A percentile compares a stretch with the other conserved stretches of the same genome.
These are phyloP conservation scores for Acanthornis magna DNA, from an alignment of 2,797 vertebrate genomes.

Conservation along the genomic window DNA sequence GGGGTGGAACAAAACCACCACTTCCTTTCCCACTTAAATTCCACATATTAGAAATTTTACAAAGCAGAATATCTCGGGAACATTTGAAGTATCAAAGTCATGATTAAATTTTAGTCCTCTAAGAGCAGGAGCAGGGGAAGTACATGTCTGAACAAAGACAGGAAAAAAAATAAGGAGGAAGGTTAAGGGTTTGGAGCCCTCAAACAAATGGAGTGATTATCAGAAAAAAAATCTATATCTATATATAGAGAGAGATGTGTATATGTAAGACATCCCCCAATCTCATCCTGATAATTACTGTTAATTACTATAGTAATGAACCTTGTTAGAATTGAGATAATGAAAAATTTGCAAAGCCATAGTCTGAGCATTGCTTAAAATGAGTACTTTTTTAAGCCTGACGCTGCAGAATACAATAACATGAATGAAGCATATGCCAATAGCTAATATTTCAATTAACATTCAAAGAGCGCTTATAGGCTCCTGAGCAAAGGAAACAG, in stretches of 20 bases:
- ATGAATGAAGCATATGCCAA: background rate
- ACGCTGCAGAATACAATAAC: background rate
- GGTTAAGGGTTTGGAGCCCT: background rate
- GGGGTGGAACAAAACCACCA: background rate
- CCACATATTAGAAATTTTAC: background rate
- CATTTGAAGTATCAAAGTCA: background rate
- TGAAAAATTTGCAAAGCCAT: background rate
- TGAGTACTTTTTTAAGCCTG: background rate
- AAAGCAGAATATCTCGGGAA: background rate
- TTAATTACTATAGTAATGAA: background rate
- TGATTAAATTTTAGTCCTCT: background rate
- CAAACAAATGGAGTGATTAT: background rate
- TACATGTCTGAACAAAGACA: background rate
- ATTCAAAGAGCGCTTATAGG: background rate
- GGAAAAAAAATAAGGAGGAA: accelerated
- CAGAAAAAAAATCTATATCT: background rate
- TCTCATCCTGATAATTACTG: background rate
- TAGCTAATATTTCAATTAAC: constrained; percentile 8
- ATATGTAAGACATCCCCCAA: background rate
- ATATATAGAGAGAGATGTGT: background rate
- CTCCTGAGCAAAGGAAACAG: background rate
- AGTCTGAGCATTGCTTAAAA: background rate
- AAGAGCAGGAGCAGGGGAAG: background rate
- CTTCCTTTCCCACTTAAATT: background rate
- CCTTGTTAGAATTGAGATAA: background rate